Conservation (phyloP, 2,113 vertebrate genomes). For the Pelvicachromis taeniatus region DNA sequence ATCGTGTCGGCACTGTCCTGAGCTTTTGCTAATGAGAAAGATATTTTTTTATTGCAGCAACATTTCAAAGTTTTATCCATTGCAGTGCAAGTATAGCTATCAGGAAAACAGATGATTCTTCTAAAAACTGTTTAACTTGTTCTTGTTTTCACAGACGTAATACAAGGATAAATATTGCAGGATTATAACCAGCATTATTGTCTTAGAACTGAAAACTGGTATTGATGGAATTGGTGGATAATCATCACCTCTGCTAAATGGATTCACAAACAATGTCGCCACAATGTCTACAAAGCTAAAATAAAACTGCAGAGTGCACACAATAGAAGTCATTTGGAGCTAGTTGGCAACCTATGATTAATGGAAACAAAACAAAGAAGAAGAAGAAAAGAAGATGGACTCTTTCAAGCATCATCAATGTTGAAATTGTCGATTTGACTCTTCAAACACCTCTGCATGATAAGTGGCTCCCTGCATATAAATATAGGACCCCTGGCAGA, state of each 20-base stretch:
- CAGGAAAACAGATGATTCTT: neutral
- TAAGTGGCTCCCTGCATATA: neutral
- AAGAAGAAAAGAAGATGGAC: neutral
- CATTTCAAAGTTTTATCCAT: neutral
- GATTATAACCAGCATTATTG: neutral
- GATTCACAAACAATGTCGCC: neutral
- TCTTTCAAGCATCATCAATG: neutral
- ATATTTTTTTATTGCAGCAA: neutral
- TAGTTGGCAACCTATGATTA: neutral
- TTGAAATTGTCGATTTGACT: neutral
- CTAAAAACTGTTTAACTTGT: neutral
- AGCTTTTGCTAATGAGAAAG: neutral
- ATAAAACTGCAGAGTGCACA: neutral
- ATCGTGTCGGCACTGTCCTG: no score
- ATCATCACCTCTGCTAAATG: neutral
- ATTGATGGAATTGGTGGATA: neutral
- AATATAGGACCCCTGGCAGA: neutral
- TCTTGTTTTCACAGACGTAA: neutral
- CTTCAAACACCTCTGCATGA: neutral
- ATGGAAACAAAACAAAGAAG: neutral
- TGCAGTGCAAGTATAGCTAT: neutral
- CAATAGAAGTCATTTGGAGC: neutral
- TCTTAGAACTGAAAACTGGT: neutral
- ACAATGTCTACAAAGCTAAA: neutral
- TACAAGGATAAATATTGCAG: neutral